These are phyloP conservation scores for Tamias sibiricus DNA, from an alignment of 2,113 vertebrate genomes.

Conservation along the genomic window DNA sequence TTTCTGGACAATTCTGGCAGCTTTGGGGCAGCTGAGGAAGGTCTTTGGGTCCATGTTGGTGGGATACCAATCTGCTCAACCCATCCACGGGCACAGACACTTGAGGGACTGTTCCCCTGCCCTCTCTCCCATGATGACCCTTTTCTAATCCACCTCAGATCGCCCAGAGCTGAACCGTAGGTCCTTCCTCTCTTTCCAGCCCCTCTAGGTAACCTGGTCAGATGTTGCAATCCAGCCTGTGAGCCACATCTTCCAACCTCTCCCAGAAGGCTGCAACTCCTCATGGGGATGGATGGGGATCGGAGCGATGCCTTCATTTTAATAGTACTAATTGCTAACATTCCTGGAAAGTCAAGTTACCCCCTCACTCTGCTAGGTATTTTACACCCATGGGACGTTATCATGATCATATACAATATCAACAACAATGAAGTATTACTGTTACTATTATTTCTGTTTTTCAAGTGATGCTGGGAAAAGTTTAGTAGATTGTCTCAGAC, in stretches of 20 bases:
- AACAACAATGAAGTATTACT: background rate
- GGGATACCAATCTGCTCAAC: background rate
- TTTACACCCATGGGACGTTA: background rate
- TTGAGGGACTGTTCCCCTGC: background rate
- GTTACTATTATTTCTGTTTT: background rate
- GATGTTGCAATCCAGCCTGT: background rate
- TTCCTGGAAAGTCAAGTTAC: background rate
- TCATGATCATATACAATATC: background rate
- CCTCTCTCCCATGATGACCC: background rate
- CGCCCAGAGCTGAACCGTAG: background rate
- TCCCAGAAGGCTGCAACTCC: background rate
- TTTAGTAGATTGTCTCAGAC: background rate
- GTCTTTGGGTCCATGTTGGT: background rate
- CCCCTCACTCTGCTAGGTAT: background rate
- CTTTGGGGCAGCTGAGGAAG: fast-evolving
- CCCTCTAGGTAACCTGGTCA: background rate
- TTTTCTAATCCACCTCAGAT: background rate
- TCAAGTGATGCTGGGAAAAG: background rate
- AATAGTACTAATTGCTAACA: background rate
- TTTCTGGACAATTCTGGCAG: background rate
- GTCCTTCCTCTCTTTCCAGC: background rate
- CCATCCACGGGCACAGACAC: background rate
- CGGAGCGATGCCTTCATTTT: background rate
- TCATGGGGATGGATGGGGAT: fast-evolving
- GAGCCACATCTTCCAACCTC: background rate